Conservation (phyloP, 1,140 invertebrate species). For the Drosophila cardini region DNA sequence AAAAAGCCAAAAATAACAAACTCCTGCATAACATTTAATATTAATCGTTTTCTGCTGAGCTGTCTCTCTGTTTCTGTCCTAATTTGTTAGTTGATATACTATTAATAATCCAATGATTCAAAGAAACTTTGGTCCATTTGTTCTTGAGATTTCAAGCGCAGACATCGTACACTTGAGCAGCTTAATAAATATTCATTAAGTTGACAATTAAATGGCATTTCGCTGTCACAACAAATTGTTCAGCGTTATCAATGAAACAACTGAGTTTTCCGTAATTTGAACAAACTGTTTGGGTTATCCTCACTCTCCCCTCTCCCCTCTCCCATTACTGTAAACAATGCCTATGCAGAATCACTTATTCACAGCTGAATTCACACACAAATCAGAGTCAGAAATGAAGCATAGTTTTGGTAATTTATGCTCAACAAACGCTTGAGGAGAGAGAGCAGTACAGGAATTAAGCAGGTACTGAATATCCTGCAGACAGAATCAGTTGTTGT, state of each 20-base stretch:
- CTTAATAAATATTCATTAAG: slow-evolving; percentile 57
- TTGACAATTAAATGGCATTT: slow-evolving; percentile 41
- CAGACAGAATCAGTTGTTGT: slow-evolving; percentile 5
- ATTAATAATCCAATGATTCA: neutral
- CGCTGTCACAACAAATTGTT: slow-evolving; percentile 28
- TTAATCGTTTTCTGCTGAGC: neutral
- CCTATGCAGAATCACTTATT: slow-evolving; percentile 18
- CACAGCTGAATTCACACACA: neutral
- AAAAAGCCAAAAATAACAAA: neutral
- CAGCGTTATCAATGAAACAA: slow-evolving; percentile 33
- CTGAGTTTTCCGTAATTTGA: slow-evolving; percentile 39
- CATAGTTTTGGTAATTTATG: slow-evolving; percentile 37
- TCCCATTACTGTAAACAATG: neutral
- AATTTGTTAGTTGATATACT: neutral
- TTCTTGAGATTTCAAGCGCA: neutral
- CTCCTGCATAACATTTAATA: neutral
- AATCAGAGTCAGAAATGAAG: neutral
- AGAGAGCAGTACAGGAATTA: neutral
- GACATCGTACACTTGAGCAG: neutral
- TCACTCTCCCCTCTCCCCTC: neutral
- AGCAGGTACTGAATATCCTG: slow-evolving; percentile 12
- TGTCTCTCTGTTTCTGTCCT: too few species aligned
- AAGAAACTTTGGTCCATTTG: neutral
- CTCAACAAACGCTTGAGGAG: slow-evolving; percentile 2
- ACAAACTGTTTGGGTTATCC: slow-evolving; percentile 10